Evolutionary conservation across 2,797 vertebrate species (phyloP).

Genomic region (Todus mexicanus): DNA sequence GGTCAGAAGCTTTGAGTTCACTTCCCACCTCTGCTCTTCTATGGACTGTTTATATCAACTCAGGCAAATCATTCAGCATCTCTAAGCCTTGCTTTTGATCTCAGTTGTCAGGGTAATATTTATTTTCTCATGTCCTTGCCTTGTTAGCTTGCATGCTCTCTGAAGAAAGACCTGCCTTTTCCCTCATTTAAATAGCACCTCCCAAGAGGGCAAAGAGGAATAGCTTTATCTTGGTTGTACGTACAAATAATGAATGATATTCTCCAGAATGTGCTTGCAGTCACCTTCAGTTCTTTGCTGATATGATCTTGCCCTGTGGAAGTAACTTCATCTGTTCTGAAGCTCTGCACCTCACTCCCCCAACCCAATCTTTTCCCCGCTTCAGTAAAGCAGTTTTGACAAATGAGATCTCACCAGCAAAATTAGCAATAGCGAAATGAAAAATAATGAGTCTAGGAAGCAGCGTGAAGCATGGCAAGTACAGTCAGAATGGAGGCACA

Average conservation of each 20-base stretch:
- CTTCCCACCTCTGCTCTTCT: background rate
- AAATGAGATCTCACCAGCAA: background rate
- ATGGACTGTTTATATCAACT: background rate
- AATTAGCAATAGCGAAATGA: background rate
- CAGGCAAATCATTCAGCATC: background rate
- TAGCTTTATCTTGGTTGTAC: background rate
- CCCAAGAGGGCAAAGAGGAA: conserved; percentile 11
- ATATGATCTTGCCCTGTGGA: background rate
- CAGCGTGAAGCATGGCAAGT: background rate
- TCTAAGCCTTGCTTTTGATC: background rate
- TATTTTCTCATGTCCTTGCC: conserved; percentile 20
- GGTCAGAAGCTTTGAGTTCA: background rate
- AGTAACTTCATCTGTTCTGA: background rate
- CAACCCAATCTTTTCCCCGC: background rate
- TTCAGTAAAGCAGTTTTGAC: background rate
- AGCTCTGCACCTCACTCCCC: background rate
- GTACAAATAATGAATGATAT: background rate
- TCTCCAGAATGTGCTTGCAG: background rate
- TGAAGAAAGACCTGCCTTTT: conserved; percentile 22
- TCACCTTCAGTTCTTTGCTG: conserved; percentile 29
- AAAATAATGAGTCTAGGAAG: background rate
- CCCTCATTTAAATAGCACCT: conserved; percentile 21
- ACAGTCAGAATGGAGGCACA: background rate
- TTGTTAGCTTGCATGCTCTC: background rate
- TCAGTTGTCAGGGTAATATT: background rate